These are phyloP conservation scores for Dicrostonyx torquatus DNA, from an alignment of 2,797 vertebrate species.

Conservation along the genomic window DNA sequence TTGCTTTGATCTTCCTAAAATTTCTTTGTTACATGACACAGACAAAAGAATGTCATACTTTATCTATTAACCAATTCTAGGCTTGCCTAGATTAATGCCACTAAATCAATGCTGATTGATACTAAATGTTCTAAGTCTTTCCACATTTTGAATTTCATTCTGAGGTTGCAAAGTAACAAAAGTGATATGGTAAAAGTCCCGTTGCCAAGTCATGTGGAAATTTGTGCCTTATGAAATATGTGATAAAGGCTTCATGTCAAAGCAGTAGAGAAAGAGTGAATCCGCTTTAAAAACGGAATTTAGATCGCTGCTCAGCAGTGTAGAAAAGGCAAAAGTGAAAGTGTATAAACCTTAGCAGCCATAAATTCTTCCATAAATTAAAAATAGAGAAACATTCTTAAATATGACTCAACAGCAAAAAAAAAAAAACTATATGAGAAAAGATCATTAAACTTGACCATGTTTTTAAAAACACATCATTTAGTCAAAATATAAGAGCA, in stretches of 20 bases:
- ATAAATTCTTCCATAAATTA: neutral
- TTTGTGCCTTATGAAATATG: neutral
- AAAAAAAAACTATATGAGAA: neutral
- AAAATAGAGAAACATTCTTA: neutral
- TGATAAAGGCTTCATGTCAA: constrained; percentile 28
- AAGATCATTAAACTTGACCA: neutral
- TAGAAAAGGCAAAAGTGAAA: neutral
- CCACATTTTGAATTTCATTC: constrained; percentile 10
- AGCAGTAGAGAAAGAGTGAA: neutral
- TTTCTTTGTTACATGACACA: neutral
- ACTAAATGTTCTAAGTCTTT: neutral
- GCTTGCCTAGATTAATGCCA: constrained; percentile 20
- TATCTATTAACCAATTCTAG: constrained; percentile 41
- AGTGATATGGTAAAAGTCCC: neutral
- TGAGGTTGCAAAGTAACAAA: neutral
- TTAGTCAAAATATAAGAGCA: neutral
- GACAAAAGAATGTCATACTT: neutral
- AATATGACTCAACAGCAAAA: constrained; percentile 36
- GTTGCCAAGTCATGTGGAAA: neutral
- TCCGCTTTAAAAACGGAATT: neutral
- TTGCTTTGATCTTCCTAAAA: constrained; percentile 53
- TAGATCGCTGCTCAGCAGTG: neutral
- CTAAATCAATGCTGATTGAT: neutral
- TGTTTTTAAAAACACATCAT: neutral
- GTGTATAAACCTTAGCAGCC: neutral